Conservation (phyloP, 2,797 vertebrate species). For the Pyrocephalus nanus region DNA sequence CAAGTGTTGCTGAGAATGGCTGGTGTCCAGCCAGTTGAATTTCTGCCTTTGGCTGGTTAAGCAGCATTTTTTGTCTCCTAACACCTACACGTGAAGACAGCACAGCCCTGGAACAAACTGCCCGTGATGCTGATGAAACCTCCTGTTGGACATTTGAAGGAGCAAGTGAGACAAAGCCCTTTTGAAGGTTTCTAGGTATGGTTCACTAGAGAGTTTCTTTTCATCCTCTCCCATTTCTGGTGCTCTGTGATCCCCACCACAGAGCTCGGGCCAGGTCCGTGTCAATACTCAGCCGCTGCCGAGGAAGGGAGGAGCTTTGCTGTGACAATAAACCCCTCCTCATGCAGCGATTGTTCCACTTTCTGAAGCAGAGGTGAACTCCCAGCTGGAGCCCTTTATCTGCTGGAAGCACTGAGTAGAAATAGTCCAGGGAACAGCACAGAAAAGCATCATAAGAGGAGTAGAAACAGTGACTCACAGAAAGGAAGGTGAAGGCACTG, state of each 20-base stretch:
- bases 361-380: not conserved
- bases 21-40: not conserved
- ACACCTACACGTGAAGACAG: not conserved
- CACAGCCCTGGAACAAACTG: not conserved
- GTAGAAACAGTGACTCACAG: not conserved
- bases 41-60: not conserved
- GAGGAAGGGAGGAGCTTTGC: not conserved
- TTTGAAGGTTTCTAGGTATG: not conserved
- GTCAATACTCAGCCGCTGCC: not conserved
- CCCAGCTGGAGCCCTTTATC: not conserved
- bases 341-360: not conserved
- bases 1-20: not conserved
- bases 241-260: not conserved
- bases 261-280: not conserved
- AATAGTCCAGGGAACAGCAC: not conserved
- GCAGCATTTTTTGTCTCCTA: not conserved
- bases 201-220: not conserved
- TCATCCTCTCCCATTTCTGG: not conserved
- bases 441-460: not conserved
- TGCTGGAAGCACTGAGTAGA: not conserved
- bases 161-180: not conserved
- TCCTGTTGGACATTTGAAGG: not conserved
- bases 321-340: not conserved
- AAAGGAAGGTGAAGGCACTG: not conserved
- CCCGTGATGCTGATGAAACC: not conserved